Evolutionary conservation across 2,888 invertebrate genomes (phyloP), one percentile per base, ranked within the genome.

Genomic region (Apamea sordens): DNA sequence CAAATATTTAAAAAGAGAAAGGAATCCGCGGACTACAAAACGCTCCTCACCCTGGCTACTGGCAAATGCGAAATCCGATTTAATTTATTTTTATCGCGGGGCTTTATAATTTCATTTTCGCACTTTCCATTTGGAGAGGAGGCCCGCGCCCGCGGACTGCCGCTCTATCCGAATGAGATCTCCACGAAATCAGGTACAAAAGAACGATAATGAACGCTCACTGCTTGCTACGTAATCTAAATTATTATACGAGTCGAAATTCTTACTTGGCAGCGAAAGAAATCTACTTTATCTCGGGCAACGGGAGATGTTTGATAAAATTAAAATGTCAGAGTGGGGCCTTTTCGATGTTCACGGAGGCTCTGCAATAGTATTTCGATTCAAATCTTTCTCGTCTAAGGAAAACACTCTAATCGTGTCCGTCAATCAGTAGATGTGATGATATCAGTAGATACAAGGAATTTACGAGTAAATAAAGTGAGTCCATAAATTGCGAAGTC

Each of bases 61-160:
- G 94, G 95, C 93, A 93, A 95, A 96, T 94, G 95, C 95, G 95
- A 96, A 96, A 96, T 97, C 97, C 96, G 96, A 97, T 97, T 97
- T 97, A 97, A 97, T 97, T 97, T 97, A 97, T 97, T 97, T 97
- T 97, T 97, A 97, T 97, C 97, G 96, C 94, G 92, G 95, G 95
- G 95, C 96, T 96, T 97, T 96, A 96, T 97, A 97, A 97, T 97
- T 97, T 97, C 96, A 97, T 97, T 97, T 97, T 97, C 97, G 96
- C 97, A 97, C 97, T 97, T 97, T 96, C 96, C 96, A 96, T 96
- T 96, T 97, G 93, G 94, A 94, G 95, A 94, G 96, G 94, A 94
- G 94, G 94, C 95, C 94, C 95, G 95, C 94, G 94, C 95, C 74
- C 95, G 95, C 94, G 95, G 96, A 95, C 95, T 93, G 94, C 92